Percentiles rank a stretch among this genome's conserved stretches.
phyloP scores from a whole-genome alignment of 2,113 vertebrate genomes.

The Crotalus tigris region DNA sequence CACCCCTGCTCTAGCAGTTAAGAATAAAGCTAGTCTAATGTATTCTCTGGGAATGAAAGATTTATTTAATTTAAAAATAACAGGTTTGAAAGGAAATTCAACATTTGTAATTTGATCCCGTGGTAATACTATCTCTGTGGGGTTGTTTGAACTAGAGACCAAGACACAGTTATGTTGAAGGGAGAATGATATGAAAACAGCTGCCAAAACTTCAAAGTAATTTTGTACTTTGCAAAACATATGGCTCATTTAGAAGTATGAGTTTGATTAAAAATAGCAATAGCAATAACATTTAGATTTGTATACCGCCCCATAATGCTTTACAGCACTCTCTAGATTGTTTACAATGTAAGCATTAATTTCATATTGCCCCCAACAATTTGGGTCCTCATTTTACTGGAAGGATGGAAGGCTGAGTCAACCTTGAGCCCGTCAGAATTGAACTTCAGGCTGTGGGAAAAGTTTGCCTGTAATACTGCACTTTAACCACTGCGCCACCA shows the following conservation, averaged over 20 bases:
- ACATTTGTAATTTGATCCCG: background rate
- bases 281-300: background rate
- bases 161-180: background rate
- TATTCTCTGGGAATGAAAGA: background rate
- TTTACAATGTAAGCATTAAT: background rate
- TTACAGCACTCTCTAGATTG: background rate
- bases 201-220: constrained; percentile 19
- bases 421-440: background rate
- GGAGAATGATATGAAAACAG: constrained; percentile 27
- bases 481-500: background rate
- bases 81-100: background rate
- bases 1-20: background rate
- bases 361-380: background rate
- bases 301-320: background rate
- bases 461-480: background rate
- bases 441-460: background rate
- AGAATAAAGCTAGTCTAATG: background rate
- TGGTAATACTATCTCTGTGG: background rate
- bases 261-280: background rate
- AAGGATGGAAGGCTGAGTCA: background rate
- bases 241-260: background rate
- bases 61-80: background rate
- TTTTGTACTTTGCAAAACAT: constrained; percentile 19
- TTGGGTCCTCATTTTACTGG: background rate
- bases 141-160: background rate